A percentile compares a stretch with the other conserved stretches of the same genome.
Conservation (phyloP, 2,888 invertebrate genomes). For the Mesorhabditis belari region DNA sequence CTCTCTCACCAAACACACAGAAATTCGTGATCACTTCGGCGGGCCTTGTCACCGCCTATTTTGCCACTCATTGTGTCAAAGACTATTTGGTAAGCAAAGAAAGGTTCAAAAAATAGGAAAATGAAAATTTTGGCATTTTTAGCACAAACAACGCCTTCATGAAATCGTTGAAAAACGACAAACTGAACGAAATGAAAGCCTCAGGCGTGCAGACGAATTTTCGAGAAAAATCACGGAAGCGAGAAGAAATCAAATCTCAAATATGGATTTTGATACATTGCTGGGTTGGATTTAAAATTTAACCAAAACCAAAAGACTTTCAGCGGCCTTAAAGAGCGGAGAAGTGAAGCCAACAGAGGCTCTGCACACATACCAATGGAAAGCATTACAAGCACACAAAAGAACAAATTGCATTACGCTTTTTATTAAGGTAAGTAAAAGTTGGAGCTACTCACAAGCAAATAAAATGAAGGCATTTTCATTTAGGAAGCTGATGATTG, state of each 20-base stretch:
- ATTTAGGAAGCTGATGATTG: slow-evolving; percentile 33
- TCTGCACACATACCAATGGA: slow-evolving; percentile 27
- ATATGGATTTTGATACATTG: slow-evolving; percentile 15
- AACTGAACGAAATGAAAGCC: slow-evolving; percentile 23
- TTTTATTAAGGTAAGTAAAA: slow-evolving; percentile 27
- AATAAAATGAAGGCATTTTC: not conserved
- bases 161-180: slow-evolving; percentile 17
- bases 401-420: slow-evolving; percentile 39
- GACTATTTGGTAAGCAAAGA: not conserved
- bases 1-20: not conserved
- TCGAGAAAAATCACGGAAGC: slow-evolving; percentile 13
- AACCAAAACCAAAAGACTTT: slow-evolving; percentile 6
- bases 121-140: not conserved
- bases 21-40: not conserved
- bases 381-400: slow-evolving; percentile 31
- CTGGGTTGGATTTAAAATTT: slow-evolving; percentile 16
- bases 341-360: slow-evolving; percentile 26
- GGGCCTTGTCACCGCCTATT: not conserved
- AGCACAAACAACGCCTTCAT: slow-evolving; percentile 7
- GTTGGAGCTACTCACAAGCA: not conserved
- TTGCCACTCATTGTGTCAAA: not conserved
- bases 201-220: slow-evolving; percentile 17
- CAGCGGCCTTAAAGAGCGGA: slow-evolving; percentile 30
- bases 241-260: slow-evolving; percentile 17
- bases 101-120: not conserved